Base-by-base conservation (phyloP, 1,140 invertebrate species). In the Drosophila parabipectinata region DNA sequence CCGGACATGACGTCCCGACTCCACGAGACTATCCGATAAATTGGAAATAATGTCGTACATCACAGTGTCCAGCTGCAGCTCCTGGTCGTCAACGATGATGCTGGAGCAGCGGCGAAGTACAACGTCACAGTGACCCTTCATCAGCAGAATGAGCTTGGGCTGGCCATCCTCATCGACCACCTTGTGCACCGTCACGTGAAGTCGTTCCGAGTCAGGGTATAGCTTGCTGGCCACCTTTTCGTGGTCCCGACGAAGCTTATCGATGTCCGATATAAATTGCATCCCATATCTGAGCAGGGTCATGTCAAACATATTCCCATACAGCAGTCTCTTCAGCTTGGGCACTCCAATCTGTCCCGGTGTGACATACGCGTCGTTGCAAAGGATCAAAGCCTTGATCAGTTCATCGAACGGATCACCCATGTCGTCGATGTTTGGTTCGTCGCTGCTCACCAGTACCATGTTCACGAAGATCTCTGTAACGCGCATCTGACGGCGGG, bases 131-230 rank as follows among this genome's bases (percentile, higher is more conserved):
- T 47, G 14, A 0, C 82, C 82, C 9, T 73, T 67, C 39, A 87
- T 68, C 8, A 81, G 32, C 10, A 87, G 24, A 5, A 85, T 4
- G 7, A 74, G 61, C 18, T 64, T 48, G 2, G 5, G 18, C 0
- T 30, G 0, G 0, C 53, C 53, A 0, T 60, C 4, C 1, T 6
- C 32, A 5, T 52, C n/a, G 0, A 4, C 4, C 0, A 21, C 34
- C 6, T 39, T 45, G 41, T 85, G 82, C 10, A 85, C 64, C n/a
- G 69, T 75, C 8, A 81, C 55, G 21, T 82, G 77, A 1, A 87
- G 6, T 0, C 21, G 32, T 15, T 63, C 59, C 14, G 28, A 1
- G 0, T 4, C 24, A 24, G 39, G 61, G 37, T 58, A 67, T 4
- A 45, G 7, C 8, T 57, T 56, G 12, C 52, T 54, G 7, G 64